Conservation (phyloP, 2,888 invertebrate species). For the Brenthis hecate region DNA sequence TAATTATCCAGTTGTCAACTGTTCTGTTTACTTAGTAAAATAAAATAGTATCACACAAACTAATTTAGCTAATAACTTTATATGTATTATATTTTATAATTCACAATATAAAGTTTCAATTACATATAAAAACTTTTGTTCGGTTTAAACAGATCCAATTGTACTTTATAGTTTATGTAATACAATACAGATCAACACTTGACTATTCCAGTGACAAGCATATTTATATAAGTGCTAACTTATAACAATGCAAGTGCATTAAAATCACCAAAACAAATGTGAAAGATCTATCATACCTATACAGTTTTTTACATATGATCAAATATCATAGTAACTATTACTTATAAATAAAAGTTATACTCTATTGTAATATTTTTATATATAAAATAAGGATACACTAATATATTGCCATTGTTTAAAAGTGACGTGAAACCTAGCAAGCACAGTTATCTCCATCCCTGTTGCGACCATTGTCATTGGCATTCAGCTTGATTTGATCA, state of each 20-base stretch:
- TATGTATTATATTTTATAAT: neutral
- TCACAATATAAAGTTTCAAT: constrained; percentile 2
- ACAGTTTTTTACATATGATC: constrained; percentile 74
- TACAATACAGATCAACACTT: constrained; percentile 14
- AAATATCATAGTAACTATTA: constrained; percentile 67
- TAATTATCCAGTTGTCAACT: constrained; percentile 2
- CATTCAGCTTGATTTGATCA: constrained; percentile 94
- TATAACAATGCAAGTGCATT: constrained; percentile 51
- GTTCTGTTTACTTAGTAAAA: constrained; percentile 7
- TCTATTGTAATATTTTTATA: constrained; percentile 66
- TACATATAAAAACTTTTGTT: constrained; percentile 2
- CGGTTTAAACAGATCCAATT: constrained; percentile 27
- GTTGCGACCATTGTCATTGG: constrained; percentile 87
- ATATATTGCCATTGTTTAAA: constrained; percentile 58
- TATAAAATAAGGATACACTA: constrained; percentile 68
- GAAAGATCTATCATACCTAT: constrained; percentile 58
- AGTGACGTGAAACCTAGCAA: constrained; percentile 81
- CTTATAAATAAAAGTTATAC: constrained; percentile 69
- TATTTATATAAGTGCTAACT: constrained; percentile 24
- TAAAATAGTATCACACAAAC: constrained; percentile 30
- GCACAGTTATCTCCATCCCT: constrained; percentile 89
- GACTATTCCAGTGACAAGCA: constrained; percentile 22
- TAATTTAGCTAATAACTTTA: constrained; percentile 21
- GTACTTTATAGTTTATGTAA: constrained; percentile 32
- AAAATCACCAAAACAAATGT: constrained; percentile 52